Base-by-base conservation (phyloP, 2,888 invertebrate species). In the Xestobium rufovillosum region DNA sequence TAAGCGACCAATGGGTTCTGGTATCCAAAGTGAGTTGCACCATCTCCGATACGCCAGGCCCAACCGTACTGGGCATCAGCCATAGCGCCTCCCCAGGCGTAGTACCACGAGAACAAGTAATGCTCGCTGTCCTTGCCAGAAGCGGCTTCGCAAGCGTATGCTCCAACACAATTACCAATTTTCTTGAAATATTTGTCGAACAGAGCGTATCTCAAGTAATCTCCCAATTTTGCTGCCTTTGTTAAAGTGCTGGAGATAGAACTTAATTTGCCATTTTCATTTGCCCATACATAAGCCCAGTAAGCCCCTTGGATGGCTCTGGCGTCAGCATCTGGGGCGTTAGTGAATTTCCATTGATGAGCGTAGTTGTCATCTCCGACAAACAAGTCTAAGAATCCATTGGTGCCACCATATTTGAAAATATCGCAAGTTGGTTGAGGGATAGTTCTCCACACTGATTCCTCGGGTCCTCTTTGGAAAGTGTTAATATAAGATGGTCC, bases 101-200 rank as follows among this genome's bases (percentile, higher is more conserved):
- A 44, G 40, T 49, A 49, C 51, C 52, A 52, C 4, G 44, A 45
- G 32, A 52, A 31, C 10, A 52, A 39, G 23, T 51, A 52, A 31
- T 52, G 52, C 19, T 48, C 49, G 34, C 50, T 49, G 11, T 47
- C 45, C 15, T 49, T 52, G 26, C 50, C 50, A 13, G 42, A 27
- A 34, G 47, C 52, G 11, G 39, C 50, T 0, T 41, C 41, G 25
- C 52, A 52, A 1, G 19, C 12, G 17, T 26, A 30, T 6, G 47
- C 28, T 4, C 44, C 47, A 34, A 45, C 32, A 27, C 52, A 52
- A 42, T 51, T 47, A 34, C 52, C 52, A 26, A 52, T 45, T 37
- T 37, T 44, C 43, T 52, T 52, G 45, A 52, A 52, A 36, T 50
- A 50, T 43, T 50, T 52, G 35, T 52, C 52, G 41, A 49, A 52